Evolutionary conservation across 2,113 vertebrate species (phyloP).

Genomic region (Tapirus terrestris): DNA sequence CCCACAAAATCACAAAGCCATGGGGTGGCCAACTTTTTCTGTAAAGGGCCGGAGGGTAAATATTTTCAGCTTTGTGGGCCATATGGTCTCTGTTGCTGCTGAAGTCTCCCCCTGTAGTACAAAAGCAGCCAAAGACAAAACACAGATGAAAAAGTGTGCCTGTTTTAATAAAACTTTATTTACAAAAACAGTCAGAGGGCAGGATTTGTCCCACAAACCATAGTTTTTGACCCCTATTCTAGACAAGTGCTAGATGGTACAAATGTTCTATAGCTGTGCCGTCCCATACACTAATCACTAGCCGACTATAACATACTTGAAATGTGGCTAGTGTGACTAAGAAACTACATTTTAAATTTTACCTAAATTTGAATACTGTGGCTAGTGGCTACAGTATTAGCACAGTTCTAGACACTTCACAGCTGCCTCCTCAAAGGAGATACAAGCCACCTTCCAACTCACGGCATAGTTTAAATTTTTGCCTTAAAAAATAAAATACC

Average conservation of each 20-base stretch:
- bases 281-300: not conserved
- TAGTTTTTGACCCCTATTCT: not conserved
- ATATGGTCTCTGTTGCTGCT: not conserved
- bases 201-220: not conserved
- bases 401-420: not conserved
- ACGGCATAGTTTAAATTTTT: not conserved
- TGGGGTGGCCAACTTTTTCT: not conserved
- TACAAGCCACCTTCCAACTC: not conserved
- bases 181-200: not conserved
- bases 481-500: not conserved
- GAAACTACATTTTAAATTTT: not conserved
- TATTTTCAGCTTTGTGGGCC: not conserved
- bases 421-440: not conserved
- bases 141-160: not conserved
- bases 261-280: not conserved
- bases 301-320: not conserved
- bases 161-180: conserved; percentile 37
- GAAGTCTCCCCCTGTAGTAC: not conserved
- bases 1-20: not conserved
- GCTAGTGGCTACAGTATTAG: not conserved
- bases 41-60: not conserved
- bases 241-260: not conserved
- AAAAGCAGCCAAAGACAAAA: conserved; percentile 34
- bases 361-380: not conserved
- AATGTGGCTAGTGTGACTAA: not conserved